phyloP scores from a whole-genome alignment of 92 coral and sea anemone genomes.

The Pocillopora meandrina region DNA sequence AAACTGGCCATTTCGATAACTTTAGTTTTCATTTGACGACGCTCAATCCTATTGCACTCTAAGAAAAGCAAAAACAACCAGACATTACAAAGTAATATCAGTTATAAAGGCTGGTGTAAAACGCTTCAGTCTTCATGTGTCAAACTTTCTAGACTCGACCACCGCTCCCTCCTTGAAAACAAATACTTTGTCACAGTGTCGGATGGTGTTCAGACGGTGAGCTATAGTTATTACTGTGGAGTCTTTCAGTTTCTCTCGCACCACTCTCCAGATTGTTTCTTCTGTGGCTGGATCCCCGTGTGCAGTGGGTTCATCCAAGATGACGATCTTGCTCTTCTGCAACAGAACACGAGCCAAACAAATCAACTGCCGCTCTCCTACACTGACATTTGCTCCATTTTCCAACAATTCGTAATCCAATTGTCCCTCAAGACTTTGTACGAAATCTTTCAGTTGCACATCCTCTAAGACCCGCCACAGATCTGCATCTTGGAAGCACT shows the following conservation, averaged over 20 bases:
- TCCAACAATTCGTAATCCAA: not conserved
- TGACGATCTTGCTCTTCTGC: not conserved
- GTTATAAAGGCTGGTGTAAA: too few relatives aligned
- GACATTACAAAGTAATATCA: too few relatives aligned
- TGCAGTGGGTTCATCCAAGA: slow-evolving; percentile 2
- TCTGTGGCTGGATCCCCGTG: not conserved
- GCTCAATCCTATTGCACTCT: too few relatives aligned
- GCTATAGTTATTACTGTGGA: not conserved
- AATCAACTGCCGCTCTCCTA: too few relatives aligned
- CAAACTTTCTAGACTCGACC: too few relatives aligned
- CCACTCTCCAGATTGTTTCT: not conserved
- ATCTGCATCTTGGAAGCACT: not conserved
- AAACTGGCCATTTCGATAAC: too few relatives aligned
- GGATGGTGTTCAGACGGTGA: slow-evolving; percentile 1
- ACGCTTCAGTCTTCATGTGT: too few relatives aligned
- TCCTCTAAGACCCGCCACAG: not conserved
- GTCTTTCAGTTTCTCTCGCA: not conserved
- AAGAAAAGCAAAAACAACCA: too few relatives aligned
- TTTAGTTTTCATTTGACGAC: too few relatives aligned
- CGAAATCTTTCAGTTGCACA: slow-evolving; percentile 3
- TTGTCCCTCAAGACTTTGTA: not conserved
- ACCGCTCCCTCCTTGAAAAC: not conserved
- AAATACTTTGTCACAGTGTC: not conserved
- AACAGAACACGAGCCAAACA: too few relatives aligned
- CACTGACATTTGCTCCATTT: too few relatives aligned